phyloP scores from a whole-genome alignment of 2,888 invertebrate species.

The Drosophila phalerata region DNA sequence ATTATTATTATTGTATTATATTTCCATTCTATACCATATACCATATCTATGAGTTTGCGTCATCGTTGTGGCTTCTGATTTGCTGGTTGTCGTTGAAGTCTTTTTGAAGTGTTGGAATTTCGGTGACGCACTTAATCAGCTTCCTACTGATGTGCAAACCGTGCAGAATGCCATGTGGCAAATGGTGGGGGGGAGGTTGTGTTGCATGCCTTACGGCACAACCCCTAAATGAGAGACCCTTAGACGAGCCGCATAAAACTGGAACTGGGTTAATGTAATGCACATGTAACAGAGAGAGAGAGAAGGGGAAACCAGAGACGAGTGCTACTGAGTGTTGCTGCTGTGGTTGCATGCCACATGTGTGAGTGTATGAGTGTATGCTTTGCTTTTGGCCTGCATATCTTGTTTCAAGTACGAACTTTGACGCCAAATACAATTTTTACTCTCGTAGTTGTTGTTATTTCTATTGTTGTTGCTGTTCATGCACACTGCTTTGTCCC shows the following conservation, averaged over 20 bases:
- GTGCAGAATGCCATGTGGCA: slow-evolving; percentile 52
- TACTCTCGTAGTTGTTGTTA: slow-evolving; percentile 25
- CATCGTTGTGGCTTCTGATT: slow-evolving; percentile 52
- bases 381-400: slow-evolving; percentile 67
- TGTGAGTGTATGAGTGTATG: slow-evolving; percentile 15
- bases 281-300: slow-evolving; percentile 46
- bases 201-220: slow-evolving; percentile 8
- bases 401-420: slow-evolving; percentile 79
- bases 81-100: slow-evolving; percentile 30
- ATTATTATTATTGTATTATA: slow-evolving; percentile 11
- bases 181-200: slow-evolving; percentile 2
- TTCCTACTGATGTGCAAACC: slow-evolving; percentile 29
- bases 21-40: slow-evolving; percentile 35
- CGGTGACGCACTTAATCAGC: slow-evolving; percentile 73
- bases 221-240: slow-evolving; percentile 46
- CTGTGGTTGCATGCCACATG: slow-evolving; percentile 42
- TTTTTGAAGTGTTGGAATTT: slow-evolving; percentile 51
- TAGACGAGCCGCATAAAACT: slow-evolving; percentile 47
- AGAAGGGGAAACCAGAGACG: slow-evolving; percentile 11
- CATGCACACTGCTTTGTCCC: slow-evolving; percentile 26
- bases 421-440: slow-evolving; percentile 64
- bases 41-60: slow-evolving; percentile 53
- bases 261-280: slow-evolving; percentile 77
- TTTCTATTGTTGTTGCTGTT: slow-evolving; percentile 19
- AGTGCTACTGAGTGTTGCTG: slow-evolving; percentile 28